phyloP scores from a whole-genome alignment of 2,113 vertebrate species.

The Ciconia stormi region DNA sequence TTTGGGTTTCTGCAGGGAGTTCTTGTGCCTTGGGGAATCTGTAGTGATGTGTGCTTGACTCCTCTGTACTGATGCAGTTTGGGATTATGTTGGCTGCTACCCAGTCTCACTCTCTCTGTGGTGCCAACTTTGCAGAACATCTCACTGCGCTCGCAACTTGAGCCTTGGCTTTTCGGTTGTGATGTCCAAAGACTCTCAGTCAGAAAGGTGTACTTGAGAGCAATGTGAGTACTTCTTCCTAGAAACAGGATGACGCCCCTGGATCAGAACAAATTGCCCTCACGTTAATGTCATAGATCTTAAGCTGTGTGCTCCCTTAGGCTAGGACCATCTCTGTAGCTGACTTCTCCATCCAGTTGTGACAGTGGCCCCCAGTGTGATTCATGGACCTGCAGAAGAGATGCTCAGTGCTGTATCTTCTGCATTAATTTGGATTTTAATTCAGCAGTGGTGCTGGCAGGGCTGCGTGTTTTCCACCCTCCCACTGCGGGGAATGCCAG shows the following conservation, averaged over 20 bases:
- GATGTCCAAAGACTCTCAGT: background rate
- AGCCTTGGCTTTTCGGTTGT: background rate
- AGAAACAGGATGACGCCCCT: background rate
- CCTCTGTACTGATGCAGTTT: background rate
- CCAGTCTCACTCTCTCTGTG: background rate
- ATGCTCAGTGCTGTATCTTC: background rate
- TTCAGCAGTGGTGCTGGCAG: background rate
- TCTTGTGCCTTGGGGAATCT: background rate
- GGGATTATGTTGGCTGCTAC: background rate
- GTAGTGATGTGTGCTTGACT: background rate
- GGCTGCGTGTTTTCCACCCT: background rate
- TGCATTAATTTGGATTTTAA: background rate
- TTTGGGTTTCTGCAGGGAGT: background rate
- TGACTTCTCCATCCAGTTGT: background rate
- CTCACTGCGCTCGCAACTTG: accelerated
- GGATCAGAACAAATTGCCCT: background rate
- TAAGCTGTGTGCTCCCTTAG: accelerated
- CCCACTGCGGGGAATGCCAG: background rate
- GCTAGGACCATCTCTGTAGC: background rate
- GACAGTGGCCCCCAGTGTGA: too few species aligned
- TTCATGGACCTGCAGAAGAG: background rate
- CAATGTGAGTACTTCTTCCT: background rate
- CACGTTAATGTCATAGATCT: accelerated
- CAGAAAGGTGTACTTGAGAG: background rate
- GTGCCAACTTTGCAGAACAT: background rate